A percentile compares a stretch with the other conserved stretches of the same genome.
Evolutionary conservation across 1,140 invertebrate genomes (phyloP).

Genomic region (Danaus melanippus): DNA sequence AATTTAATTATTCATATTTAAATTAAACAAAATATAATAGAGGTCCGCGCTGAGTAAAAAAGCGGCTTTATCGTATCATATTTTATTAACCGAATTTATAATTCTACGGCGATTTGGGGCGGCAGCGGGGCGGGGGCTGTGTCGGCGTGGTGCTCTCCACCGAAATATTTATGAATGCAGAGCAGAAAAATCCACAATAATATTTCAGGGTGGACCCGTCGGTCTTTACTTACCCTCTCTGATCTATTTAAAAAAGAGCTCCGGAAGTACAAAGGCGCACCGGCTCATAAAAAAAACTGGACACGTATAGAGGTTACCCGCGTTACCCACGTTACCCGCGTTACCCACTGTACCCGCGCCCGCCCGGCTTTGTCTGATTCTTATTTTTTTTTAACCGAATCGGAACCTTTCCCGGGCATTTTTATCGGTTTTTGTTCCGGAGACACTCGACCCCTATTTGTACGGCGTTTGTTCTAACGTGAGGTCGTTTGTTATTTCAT

Average conservation of each 20-base stretch:
- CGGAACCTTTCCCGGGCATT: conserved; percentile 57
- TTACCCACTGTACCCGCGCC: conserved; percentile 11
- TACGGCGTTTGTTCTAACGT: conserved; percentile 60
- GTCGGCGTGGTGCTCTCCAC: conserved; percentile 24
- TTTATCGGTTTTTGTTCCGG: conserved; percentile 71
- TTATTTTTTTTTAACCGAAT: conserved; percentile 66
- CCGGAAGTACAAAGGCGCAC: conserved; percentile 67
- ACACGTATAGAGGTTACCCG: conserved; percentile 59
- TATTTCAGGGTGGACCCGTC: conserved; percentile 65
- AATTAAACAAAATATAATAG: conserved; percentile 72
- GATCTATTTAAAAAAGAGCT: conserved; percentile 71
- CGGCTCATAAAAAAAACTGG: conserved; percentile 65
- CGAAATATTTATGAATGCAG: conserved; percentile 69
- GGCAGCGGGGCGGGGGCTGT: conserved; percentile 19
- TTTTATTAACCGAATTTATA: conserved; percentile 72
- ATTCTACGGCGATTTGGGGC: conserved; percentile 59
- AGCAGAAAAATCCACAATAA: conserved; percentile 71
- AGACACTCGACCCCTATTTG: conserved; percentile 45
- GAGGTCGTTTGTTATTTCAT: conserved; percentile 61
- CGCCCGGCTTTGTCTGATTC: conserved; percentile 64
- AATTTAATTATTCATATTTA: conserved; percentile 72
- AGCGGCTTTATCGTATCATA: conserved; percentile 69
- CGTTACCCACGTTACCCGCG: conserved; percentile 16
- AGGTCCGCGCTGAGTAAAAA: conserved; percentile 59
- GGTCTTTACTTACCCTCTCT: conserved; percentile 63